phyloP scores from a whole-genome alignment of 1,140 invertebrate species.

The Leptoteleia sp. region DNA sequence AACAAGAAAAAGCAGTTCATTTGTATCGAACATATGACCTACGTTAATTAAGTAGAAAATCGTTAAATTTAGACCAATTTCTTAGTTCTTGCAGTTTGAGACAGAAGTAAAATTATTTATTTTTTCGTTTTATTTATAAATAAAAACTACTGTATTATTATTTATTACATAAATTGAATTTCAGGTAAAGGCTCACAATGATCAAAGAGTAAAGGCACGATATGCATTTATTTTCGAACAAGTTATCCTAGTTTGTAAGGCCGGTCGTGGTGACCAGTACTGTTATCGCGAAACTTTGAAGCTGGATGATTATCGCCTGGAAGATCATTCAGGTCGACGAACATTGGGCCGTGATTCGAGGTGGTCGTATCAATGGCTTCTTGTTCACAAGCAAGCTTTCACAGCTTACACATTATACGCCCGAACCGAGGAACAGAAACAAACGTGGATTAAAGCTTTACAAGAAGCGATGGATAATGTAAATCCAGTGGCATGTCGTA shows the following conservation, averaged over 20 bases:
- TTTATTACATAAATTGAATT: too few relatives aligned
- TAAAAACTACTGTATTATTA: too few relatives aligned
- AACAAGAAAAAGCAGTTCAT: too few relatives aligned
- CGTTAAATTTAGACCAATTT: too few relatives aligned
- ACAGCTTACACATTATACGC: slow-evolving; percentile 95
- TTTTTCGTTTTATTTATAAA: too few relatives aligned
- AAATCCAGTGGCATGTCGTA: slow-evolving; percentile 88
- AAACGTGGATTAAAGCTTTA: slow-evolving; percentile 95
- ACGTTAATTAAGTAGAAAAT: too few relatives aligned
- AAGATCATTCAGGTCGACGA: slow-evolving; percentile 86
- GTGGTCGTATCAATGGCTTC: slow-evolving; percentile 90
- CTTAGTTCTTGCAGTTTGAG: too few relatives aligned
- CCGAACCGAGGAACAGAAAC: slow-evolving; percentile 92
- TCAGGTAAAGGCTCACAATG: too few relatives aligned
- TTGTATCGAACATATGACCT: too few relatives aligned
- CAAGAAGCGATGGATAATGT: slow-evolving; percentile 96
- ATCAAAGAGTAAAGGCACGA: too few relatives aligned
- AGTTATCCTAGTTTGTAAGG: slow-evolving; percentile 97
- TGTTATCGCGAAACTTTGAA: slow-evolving; percentile 93
- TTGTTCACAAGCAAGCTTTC: slow-evolving; percentile 90
- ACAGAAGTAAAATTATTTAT: too few relatives aligned
- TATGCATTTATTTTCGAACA: too few relatives aligned
- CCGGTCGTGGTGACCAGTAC: slow-evolving; percentile 93
- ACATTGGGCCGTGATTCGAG: slow-evolving; percentile 86
- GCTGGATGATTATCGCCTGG: slow-evolving; percentile 92